Evolutionary conservation across 2,113 vertebrate genomes (phyloP), one percentile per base, ranked within the genome.

Genomic region (Anhinga anhinga): DNA sequence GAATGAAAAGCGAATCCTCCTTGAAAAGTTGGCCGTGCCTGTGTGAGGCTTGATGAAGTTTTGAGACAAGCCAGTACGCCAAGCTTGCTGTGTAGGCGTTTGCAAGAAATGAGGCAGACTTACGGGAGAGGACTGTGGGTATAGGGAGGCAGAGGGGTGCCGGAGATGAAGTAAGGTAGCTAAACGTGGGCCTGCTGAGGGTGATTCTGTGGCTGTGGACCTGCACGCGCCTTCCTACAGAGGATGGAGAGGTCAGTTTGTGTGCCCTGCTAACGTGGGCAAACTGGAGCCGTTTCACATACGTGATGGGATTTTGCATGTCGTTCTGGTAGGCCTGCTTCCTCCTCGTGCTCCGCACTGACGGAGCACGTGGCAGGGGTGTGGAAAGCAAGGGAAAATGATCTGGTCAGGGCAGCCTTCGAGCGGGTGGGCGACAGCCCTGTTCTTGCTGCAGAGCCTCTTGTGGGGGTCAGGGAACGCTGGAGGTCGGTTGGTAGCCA

Each of bases 211-310:
- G 34, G 25, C 30, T 73, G 47, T 44, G 53, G 59, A 52, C 45
- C 65, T 1, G 5, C 3, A 4, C 0, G 3, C 13, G 50, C 11
- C 19, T 69, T 27, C 27, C 15, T 70, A 1, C 1, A 9, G 30
- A 55, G 50, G 12, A 63, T 13, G n/a, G 56, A 71, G 21, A 69
- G 44, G 26, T 71, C 56, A n/a, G 47, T 19, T 25, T 67, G 20
- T 1, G 2, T 59, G 70, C n/a, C 34, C 34, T 47, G 29, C 50
- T 61, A 5, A 52, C 1, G 0, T 20, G 78, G 22, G 11, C 55
- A 29, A 7, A 53, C 45, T 30, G 66, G 36, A 81, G 56, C 62
- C 5, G 8, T 17, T 44, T 88, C 6, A 2, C 23, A 18, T 63
- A 0, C 0, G 0, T 14, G 36, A 7, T 6, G 14, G 44, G 29